Evolutionary conservation across 2,113 vertebrate species (phyloP).

Genomic region (Columba janthina): DNA sequence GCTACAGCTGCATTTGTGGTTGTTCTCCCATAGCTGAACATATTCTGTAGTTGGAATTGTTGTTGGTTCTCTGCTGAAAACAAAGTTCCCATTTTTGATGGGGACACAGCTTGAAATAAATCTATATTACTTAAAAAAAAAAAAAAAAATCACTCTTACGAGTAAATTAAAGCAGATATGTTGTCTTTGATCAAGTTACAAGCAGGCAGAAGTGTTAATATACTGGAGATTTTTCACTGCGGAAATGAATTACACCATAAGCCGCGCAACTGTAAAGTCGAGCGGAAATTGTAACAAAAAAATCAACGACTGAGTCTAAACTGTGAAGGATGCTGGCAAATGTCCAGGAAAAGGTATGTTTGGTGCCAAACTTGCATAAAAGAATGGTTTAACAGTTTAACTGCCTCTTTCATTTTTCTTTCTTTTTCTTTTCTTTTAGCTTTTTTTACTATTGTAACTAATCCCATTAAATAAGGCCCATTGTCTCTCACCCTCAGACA

Average conservation of each 20-base stretch:
- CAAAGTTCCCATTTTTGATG: neutral
- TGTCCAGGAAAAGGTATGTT: slow-evolving; percentile 74
- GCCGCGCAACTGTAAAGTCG: slow-evolving; percentile 33
- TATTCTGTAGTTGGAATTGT: neutral
- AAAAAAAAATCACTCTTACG: neutral
- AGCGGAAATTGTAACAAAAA: slow-evolving; percentile 62
- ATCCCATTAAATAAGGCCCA: slow-evolving; percentile 73
- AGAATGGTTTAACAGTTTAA: slow-evolving; percentile 69
- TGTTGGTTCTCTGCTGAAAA: neutral
- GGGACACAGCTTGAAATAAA: slow-evolving; percentile 6
- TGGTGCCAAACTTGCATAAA: slow-evolving; percentile 72
- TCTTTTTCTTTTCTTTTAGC: slow-evolving; percentile 39
- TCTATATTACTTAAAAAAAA: neutral
- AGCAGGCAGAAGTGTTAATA: slow-evolving; percentile 56
- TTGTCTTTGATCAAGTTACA: slow-evolving; percentile 63
- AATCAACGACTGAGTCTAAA: slow-evolving; percentile 43
- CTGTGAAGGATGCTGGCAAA: slow-evolving; percentile 57
- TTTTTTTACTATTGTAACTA: slow-evolving; percentile 75
- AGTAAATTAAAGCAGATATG: slow-evolving; percentile 55
- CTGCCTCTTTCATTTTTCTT: slow-evolving; percentile 3
- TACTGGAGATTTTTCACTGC: slow-evolving; percentile 47
- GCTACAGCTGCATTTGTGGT: neutral
- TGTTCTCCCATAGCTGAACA: neutral
- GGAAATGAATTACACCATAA: slow-evolving; percentile 74
- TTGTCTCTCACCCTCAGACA: slow-evolving; percentile 69